phyloP scores from a whole-genome alignment of 2,888 invertebrate species.

The Macrophya annulata region DNA sequence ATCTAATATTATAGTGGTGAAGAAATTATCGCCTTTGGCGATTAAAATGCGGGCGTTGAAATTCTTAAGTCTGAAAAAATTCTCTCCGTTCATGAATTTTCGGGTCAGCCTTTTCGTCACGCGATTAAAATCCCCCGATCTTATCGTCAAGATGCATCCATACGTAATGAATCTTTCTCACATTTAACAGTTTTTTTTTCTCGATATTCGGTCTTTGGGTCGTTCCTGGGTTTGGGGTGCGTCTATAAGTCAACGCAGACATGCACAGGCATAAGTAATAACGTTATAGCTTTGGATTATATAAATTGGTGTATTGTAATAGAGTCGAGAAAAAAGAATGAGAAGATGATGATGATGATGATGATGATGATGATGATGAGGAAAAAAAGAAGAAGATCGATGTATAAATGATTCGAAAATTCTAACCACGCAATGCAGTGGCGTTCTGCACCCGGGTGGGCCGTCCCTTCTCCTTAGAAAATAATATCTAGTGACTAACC shows the following conservation, averaged over 20 bases:
- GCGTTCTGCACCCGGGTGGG: slow-evolving; percentile 41
- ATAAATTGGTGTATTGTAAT: not conserved
- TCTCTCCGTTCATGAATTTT: not conserved
- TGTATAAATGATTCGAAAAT: slow-evolving; percentile 1
- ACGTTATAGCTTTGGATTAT: not conserved
- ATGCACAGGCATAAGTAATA: not conserved
- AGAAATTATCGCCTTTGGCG: not conserved
- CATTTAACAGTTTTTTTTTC: not conserved
- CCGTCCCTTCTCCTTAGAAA: slow-evolving; percentile 4
- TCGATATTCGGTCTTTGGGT: not conserved
- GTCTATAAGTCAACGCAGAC: not conserved
- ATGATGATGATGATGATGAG: not conserved
- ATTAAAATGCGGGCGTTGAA: not conserved
- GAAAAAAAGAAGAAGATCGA: not conserved
- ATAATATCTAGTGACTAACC: slow-evolving; percentile 51
- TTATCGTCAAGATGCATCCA: not conserved
- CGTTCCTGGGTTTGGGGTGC: not conserved
- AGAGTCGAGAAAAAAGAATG: not conserved
- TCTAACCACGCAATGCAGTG: not conserved
- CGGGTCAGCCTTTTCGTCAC: not conserved
- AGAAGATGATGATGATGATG: not conserved
- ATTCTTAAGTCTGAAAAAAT: not conserved
- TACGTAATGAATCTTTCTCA: not conserved
- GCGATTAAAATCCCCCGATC: not conserved
- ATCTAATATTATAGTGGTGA: not conserved